A percentile compares a stretch with the other conserved stretches of the same genome.
Conservation (phyloP, 2,113 vertebrate genomes). For the Apeltes quadracus region DNA sequence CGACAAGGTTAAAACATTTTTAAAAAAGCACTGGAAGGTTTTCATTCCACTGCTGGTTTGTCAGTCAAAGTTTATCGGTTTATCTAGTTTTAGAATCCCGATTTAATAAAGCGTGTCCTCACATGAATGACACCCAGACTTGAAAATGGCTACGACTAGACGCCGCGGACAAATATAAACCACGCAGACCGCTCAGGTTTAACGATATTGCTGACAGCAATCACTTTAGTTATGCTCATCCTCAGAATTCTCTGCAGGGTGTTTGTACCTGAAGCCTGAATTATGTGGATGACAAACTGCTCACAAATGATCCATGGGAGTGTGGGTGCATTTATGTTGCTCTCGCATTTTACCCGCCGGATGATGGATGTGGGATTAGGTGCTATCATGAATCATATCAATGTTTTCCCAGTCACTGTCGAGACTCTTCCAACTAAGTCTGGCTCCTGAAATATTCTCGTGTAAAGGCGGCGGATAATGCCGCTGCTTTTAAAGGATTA, state of each 20-base stretch:
- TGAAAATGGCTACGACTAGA: conserved; percentile 13
- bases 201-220: conserved; percentile 34
- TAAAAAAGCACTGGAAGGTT: conserved; percentile 6
- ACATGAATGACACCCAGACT: conserved; percentile 15
- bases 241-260: conserved; percentile 27
- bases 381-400: conserved; percentile 66
- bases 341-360: conserved; percentile 42
- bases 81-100: conserved; percentile 28
- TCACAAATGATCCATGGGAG: conserved; percentile 61
- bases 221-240: conserved; percentile 20
- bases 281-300: conserved; percentile 56
- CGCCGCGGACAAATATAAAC: neutral
- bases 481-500: conserved; percentile 15
- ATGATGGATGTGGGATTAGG: conserved; percentile 68
- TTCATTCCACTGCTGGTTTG: conserved; percentile 20
- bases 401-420: conserved; percentile 45
- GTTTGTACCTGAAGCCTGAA: conserved; percentile 34
- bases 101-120: conserved; percentile 21
- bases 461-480: conserved; percentile 13
- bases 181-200: conserved; percentile 10
- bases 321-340: conserved; percentile 53
- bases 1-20: conserved; percentile 9
- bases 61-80: conserved; percentile 33
- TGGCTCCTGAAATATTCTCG: conserved; percentile 18
- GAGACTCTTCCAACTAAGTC: conserved; percentile 31